phyloP scores from a whole-genome alignment of 2,797 vertebrate genomes.

The Simalia tracyae region DNA sequence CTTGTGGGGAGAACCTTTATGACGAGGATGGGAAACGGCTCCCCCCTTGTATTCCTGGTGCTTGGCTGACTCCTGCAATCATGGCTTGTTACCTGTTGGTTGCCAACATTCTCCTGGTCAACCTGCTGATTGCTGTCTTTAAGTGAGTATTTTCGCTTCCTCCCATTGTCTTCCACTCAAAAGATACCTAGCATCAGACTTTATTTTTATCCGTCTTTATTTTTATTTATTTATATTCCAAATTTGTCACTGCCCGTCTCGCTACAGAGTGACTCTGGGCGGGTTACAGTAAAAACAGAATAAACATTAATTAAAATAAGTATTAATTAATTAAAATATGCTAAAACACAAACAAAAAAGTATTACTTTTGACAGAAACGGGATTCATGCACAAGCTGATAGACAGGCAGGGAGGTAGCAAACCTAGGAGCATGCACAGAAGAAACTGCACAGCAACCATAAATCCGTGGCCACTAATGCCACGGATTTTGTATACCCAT shows the following conservation, averaged over 20 bases:
- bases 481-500: neutral
- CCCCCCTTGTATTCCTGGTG: slow-evolving; percentile 96
- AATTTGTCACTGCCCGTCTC: too few relatives aligned
- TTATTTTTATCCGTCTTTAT: too few relatives aligned
- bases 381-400: neutral
- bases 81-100: slow-evolving; percentile 99
- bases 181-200: accelerated
- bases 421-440: neutral
- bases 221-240: too few relatives aligned
- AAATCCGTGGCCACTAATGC: neutral
- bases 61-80: slow-evolving; percentile 96
- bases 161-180: accelerated
- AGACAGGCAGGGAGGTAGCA: neutral
- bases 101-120: slow-evolving; percentile 97
- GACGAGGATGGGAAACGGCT: slow-evolving; percentile 97
- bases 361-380: neutral
- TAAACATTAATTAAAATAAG: too few relatives aligned
- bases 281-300: too few relatives aligned
- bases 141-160: slow-evolving; percentile 79
- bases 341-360: too few relatives aligned
- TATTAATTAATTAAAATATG: too few relatives aligned
- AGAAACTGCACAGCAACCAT: neutral
- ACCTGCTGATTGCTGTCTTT: slow-evolving; percentile 97
- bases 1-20: slow-evolving; percentile 95
- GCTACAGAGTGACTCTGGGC: too few relatives aligned